Percentiles rank a stretch among this genome's conserved stretches.
Conservation (phyloP, 2,888 invertebrate species). For the Ectemnius continuus region DNA sequence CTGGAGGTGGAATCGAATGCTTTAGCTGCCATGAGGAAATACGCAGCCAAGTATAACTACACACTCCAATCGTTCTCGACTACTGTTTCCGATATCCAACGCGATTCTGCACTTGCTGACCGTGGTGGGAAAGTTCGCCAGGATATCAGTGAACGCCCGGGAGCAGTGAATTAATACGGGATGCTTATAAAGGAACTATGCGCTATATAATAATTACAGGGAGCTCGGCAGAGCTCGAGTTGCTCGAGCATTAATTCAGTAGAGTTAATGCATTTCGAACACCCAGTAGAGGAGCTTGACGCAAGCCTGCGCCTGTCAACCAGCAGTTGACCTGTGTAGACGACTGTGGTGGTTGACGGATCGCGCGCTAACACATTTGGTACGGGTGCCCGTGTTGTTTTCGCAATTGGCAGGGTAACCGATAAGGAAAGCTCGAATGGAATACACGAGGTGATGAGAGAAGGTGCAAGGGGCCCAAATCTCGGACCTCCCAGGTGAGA, state of each 20-base stretch:
- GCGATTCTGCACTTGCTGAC: no score
- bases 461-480: slow-evolving; percentile 49
- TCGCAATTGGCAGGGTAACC: slow-evolving; percentile 12
- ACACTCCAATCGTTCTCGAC: no score
- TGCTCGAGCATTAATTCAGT: slow-evolving; percentile 13
- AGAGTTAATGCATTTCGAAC: slow-evolving; percentile 44
- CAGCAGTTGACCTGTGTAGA: slow-evolving; percentile 58
- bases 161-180: no score
- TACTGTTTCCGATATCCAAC: no score
- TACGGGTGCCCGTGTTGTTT: slow-evolving; percentile 30
- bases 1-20: no score
- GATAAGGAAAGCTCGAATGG: slow-evolving; percentile 18
- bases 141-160: no score
- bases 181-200: no score
- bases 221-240: no score
- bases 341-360: slow-evolving; percentile 50
- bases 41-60: no score
- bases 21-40: no score
- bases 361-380: slow-evolving; percentile 49
- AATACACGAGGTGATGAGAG: slow-evolving; percentile 62
- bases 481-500: slow-evolving; percentile 70
- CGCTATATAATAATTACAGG: no score
- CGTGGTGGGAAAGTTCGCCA: no score
- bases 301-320: slow-evolving; percentile 60
- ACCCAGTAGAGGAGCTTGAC: slow-evolving; percentile 50